Percentiles rank a stretch among this genome's conserved stretches.
Evolutionary conservation across 2,797 vertebrate genomes (phyloP).

Genomic region (Rhynchonycteris naso): DNA sequence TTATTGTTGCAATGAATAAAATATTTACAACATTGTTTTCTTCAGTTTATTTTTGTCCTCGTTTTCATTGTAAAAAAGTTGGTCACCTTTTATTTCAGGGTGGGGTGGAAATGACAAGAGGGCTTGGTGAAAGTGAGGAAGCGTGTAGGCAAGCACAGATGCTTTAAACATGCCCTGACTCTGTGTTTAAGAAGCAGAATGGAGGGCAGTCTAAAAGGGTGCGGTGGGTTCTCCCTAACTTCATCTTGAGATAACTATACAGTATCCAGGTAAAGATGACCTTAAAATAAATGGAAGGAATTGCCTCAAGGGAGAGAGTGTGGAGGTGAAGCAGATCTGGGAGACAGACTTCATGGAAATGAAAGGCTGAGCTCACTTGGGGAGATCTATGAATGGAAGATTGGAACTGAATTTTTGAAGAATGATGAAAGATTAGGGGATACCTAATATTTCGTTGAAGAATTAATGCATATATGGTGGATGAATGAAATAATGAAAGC

Average conservation of each 20-base stretch:
- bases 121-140: background rate
- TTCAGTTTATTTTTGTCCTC: no score
- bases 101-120: background rate
- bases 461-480: background rate
- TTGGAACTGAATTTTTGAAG: constrained; percentile 22
- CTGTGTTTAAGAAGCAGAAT: background rate
- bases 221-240: background rate
- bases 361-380: background rate
- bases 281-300: constrained; percentile 37
- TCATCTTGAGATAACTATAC: background rate
- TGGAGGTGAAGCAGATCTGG: background rate
- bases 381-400: background rate
- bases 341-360: background rate
- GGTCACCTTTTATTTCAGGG: background rate
- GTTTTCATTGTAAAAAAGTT: no score
- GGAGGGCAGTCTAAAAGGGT: background rate
- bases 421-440: background rate
- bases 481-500: constrained; percentile 4
- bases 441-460: background rate
- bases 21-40: no score
- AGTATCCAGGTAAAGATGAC: constrained; percentile 43
- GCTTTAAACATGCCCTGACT: background rate
- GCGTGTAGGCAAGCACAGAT: background rate
- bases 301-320: constrained; percentile 23
- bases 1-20: no score